Evolutionary conservation across 1,140 invertebrate species (phyloP).

Genomic region (Bombus fervidus): DNA sequence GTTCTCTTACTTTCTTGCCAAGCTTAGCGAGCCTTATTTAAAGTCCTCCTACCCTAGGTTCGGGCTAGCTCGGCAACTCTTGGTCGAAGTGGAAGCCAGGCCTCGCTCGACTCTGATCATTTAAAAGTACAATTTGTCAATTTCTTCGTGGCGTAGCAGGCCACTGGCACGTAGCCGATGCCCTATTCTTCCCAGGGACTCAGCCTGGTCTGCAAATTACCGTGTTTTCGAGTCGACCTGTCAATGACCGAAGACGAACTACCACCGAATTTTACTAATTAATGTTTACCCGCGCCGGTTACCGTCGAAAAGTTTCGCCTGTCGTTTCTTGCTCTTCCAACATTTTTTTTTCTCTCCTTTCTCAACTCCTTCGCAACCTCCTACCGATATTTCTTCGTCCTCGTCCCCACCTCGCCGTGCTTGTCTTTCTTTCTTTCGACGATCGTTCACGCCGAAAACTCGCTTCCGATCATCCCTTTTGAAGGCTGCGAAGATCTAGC

Average conservation of each 20-base stretch:
- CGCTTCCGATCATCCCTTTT: not conserved
- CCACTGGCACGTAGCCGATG: constrained; percentile 49
- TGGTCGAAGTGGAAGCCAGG: constrained; percentile 17
- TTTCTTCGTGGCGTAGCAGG: constrained; percentile 58
- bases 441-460: not conserved
- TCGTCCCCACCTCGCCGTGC: not conserved
- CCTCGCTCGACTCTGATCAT: constrained; percentile 58
- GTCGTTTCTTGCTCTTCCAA: not conserved
- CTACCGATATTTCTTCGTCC: not conserved
- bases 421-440: not conserved
- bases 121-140: constrained; percentile 72
- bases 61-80: constrained; percentile 41
- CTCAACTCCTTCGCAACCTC: not conserved
- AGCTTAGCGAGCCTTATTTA: constrained; percentile 67
- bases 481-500: too few species aligned
- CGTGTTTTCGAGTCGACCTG: constrained; percentile 61
- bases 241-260: constrained; percentile 63
- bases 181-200: not conserved
- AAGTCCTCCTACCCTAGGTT: constrained; percentile 56
- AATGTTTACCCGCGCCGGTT: constrained; percentile 47
- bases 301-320: not conserved
- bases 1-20: constrained; percentile 14
- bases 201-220: constrained; percentile 41
- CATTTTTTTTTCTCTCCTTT: not conserved
- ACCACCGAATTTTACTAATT: constrained; percentile 66